A percentile compares a stretch with the other conserved stretches of the same genome.
Conservation (phyloP, 2,888 invertebrate genomes). For the Apantesis nais region DNA sequence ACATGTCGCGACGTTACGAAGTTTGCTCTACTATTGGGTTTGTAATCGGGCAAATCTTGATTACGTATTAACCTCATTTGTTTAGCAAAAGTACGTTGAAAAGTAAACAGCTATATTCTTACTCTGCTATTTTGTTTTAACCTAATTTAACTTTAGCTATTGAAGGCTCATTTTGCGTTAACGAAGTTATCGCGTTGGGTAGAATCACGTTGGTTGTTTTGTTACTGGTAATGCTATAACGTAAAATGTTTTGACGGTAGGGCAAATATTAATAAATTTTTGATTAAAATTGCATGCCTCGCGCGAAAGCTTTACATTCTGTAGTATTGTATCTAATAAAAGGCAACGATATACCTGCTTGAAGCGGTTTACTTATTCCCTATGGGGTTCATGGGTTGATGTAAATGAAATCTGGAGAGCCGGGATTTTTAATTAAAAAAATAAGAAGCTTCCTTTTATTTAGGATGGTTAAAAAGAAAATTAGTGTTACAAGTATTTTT, state of each 20-base stretch:
- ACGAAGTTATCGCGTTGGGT: constrained; percentile 67
- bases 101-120: constrained; percentile 64
- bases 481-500: not conserved
- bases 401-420: not conserved
- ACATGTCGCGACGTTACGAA: constrained; percentile 25
- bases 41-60: constrained; percentile 45
- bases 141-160: constrained; percentile 81
- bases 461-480: not conserved
- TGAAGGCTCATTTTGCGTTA: constrained; percentile 75
- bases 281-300: constrained; percentile 40
- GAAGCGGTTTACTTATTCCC: not conserved
- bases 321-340: not conserved
- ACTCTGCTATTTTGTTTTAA: constrained; percentile 71
- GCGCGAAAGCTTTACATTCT: constrained; percentile 28
- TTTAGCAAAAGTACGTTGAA: constrained; percentile 50
- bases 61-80: constrained; percentile 50
- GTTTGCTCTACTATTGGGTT: constrained; percentile 31
- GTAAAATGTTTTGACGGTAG: constrained; percentile 38
- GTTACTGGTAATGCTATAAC: constrained; percentile 45
- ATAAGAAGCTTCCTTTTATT: not conserved
- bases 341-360: not conserved
- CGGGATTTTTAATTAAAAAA: not conserved
- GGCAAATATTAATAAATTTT: constrained; percentile 47
- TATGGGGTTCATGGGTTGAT: not conserved
- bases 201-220: constrained; percentile 59